Evolutionary conservation across 1,140 invertebrate genomes (phyloP), one percentile per base, ranked within the genome.

Genomic region (Saccostrea echinata): DNA sequence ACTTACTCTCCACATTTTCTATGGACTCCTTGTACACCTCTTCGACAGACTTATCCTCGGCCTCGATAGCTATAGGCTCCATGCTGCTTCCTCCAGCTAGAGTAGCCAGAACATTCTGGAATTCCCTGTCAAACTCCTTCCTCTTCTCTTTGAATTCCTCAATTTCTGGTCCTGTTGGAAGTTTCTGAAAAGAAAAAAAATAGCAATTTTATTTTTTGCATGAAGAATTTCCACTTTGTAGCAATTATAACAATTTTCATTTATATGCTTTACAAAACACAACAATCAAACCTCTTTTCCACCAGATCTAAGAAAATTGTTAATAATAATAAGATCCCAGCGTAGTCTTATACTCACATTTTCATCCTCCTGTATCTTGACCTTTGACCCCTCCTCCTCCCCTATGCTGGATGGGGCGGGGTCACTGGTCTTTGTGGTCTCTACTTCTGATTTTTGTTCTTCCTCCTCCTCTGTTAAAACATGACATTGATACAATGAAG

Each of bases 161-260:
- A 76, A 94, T 90, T 84, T 94, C 94, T n/a, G 93, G 93, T 68
- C 93, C 93, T 4, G 93, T 92, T 82, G 93, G 93, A 35, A 93
- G 64, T 88, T 91, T 92, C 92, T 93, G 81, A 12, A 85, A 61
- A 27, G 52, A 81, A 68, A 87, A 43, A 43, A 43, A 43, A 43
- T 9, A 43, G 43, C 43, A 6, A 43, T 43, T 43, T 43, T 43
- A 8, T 43, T 43, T 43, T 43, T 43, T 43, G 4, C 43, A 1
- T 43, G 43, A 43, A 43, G 43, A 6, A 2, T 43, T 43, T 43
- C 4, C 1, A 1, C 9, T 43, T 43, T 43, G 43, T 6, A 43
- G 43, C 35, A 43, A 43, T 43, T 43, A 43, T 6, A 3, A 43
- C 6, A 3, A 6, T 2, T 43, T 43, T 43, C 9, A 2, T 43